Evolutionary conservation across 30 jellyfish, hydroid and myxozoan species (phyloP).

Genomic region (Pelagia noctiluca): DNA sequence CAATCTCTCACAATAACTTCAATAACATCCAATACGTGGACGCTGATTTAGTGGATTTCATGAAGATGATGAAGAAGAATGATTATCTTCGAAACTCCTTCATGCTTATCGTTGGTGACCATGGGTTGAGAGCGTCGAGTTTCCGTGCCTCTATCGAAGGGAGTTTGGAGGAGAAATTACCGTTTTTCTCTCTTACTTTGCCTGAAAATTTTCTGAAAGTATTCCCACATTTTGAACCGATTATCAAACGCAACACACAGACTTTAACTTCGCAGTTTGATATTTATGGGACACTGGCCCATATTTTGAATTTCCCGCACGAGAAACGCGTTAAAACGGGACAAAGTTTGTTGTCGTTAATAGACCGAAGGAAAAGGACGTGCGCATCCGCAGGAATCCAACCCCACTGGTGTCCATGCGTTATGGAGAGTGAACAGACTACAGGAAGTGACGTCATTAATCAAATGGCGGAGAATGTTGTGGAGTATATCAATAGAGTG

Average conservation of each 20-base stretch:
- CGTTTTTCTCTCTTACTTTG: conserved; percentile 67
- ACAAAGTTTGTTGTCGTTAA: conserved; percentile 46
- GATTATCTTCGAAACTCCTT: conserved; percentile 61
- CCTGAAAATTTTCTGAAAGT: conserved; percentile 43
- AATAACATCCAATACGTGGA: conserved; percentile 58
- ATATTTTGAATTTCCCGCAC: conserved; percentile 16
- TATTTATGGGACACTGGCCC: conserved; percentile 47
- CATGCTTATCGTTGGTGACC: conserved; percentile 74
- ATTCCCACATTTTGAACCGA: neutral
- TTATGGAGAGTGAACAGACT: neutral
- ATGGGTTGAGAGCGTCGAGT: conserved; percentile 68
- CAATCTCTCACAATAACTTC: conserved; percentile 55
- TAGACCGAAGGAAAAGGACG: conserved; percentile 53
- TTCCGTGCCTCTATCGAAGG: conserved; percentile 71
- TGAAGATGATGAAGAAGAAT: conserved; percentile 17
- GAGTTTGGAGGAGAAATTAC: conserved; percentile 82
- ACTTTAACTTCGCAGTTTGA: conserved; percentile 80
- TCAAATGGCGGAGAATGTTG: conserved; percentile 48
- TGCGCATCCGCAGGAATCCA: conserved; percentile 80
- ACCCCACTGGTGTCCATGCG: conserved; percentile 88
- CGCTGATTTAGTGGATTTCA: conserved; percentile 25
- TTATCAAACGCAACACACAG: conserved; percentile 30
- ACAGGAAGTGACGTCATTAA: neutral
- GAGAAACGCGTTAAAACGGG: conserved; percentile 21
- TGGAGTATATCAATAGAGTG: conserved; percentile 39